Evolutionary conservation across 1,140 invertebrate genomes (phyloP), one percentile per base, ranked within the genome.

Genomic region (Bilobella aurantiaca): DNA sequence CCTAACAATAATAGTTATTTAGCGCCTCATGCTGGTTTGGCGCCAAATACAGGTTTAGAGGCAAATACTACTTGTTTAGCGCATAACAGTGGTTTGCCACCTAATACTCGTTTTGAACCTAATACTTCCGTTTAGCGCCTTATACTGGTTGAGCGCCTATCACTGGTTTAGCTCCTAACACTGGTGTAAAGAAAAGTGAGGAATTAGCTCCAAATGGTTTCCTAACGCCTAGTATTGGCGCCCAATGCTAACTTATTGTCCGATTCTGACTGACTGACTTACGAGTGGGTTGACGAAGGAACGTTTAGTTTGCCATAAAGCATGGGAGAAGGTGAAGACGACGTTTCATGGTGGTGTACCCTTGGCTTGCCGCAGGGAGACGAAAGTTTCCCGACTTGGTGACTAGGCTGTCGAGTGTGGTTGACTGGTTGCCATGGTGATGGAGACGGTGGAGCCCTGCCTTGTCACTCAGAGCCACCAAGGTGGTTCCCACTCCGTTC

Each of bases 261-360:
- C 8, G 37, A 42, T 8, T 14, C 23, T 21, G 5, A 27, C 23
- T 3, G n/a, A 27, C 32, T 29, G 14, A 59, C 70, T 72, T 63
- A 72, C 70, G 67, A 49, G 34, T 46, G 64, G 65, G 64, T 64
- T 62, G 62, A 56, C 31, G 66, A 29, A 31, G 68, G 68, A 59
- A 67, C 64, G 68, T 66, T 69, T 69, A 73, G 62, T 69, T 70
- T 73, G 57, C 65, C 66, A 68, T 68, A 64, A 63, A 73, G 65
- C 66, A 70, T 68, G 28, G 71, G 63, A 56, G 71, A 73, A 57
- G 71, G 68, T 58, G 70, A 69, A 62, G 64, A 65, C 25, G 70
- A 66, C 61, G 67, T 62, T 63, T 70, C 68, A 58, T 70, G 71
- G 68, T 69, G 66, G 68, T 69, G 66, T 63, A 69, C 71, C 71